A percentile compares a stretch with the other conserved stretches of the same genome.
phyloP scores from a whole-genome alignment of 2,113 vertebrate species.

The Pseudonaja textilis region DNA sequence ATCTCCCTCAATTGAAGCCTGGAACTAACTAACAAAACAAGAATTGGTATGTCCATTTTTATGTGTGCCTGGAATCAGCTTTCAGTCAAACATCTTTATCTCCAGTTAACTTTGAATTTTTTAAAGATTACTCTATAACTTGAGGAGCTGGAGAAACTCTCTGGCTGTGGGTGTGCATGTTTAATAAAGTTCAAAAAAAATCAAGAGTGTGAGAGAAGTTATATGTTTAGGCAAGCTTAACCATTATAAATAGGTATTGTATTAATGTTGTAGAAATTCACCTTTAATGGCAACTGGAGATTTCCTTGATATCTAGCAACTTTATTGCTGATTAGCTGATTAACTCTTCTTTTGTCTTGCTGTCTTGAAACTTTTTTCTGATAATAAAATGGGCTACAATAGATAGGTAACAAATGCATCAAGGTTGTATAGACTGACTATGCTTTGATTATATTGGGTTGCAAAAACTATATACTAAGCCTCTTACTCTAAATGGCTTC shows the following conservation, averaged over 20 bases:
- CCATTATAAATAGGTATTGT: background rate
- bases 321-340: background rate
- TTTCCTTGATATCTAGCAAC: background rate
- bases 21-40: background rate
- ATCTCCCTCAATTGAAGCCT: background rate
- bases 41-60: background rate
- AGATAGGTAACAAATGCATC: background rate
- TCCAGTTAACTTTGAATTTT: background rate
- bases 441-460: background rate
- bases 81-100: background rate
- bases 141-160: background rate
- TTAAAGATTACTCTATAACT: background rate
- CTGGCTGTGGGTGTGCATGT: background rate
- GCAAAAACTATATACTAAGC: background rate
- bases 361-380: background rate
- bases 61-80: too few relatives aligned
- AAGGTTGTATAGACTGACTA: background rate
- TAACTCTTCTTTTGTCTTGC: background rate
- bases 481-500: background rate
- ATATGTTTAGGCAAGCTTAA: background rate
- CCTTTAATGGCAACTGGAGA: background rate
- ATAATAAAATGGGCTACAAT: background rate
- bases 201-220: background rate
- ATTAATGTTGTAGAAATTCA: background rate
- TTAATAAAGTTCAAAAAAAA: background rate